phyloP scores from a whole-genome alignment of 1,140 invertebrate species.

The Drosophila hydei region DNA sequence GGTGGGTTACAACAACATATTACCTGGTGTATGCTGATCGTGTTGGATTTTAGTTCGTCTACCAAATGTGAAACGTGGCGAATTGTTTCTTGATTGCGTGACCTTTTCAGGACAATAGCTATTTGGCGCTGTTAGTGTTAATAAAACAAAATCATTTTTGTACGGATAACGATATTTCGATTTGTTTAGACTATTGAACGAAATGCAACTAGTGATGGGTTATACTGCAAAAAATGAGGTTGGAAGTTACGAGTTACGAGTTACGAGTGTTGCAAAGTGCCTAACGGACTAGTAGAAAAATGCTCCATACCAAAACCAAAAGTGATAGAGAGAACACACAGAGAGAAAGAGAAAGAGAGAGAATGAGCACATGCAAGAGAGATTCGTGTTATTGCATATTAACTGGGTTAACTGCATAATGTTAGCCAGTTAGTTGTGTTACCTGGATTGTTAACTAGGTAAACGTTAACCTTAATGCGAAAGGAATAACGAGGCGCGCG shows the following conservation, averaged over 20 bases:
- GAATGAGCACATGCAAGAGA: constrained; percentile 27
- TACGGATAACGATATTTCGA: constrained; percentile 41
- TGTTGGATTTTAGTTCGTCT: constrained; percentile 83
- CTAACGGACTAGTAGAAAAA: neutral
- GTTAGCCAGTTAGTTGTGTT: constrained; percentile 70
- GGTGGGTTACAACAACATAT: constrained; percentile 28
- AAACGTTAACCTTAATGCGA: constrained; percentile 82
- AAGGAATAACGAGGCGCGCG: constrained; percentile 79
- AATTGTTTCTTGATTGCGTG: constrained; percentile 85
- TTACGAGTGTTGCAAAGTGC: constrained; percentile 8
- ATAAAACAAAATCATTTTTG: constrained; percentile 70
- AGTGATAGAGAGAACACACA: neutral
- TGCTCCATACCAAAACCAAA: constrained; percentile 20
- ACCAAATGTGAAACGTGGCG: constrained; percentile 84
- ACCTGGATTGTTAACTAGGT: constrained; percentile 79
- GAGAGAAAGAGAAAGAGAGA: neutral
- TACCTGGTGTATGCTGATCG: constrained; percentile 84
- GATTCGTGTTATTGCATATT: constrained; percentile 1
- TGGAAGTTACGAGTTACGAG: constrained; percentile 1
- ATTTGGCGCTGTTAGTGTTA: constrained; percentile 85
- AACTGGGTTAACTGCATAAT: constrained; percentile 12
- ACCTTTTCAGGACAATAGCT: constrained; percentile 87
- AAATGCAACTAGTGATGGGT: constrained; percentile 2
- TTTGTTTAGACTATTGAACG: constrained; percentile 47
- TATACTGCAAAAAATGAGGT: constrained; percentile 11